Percentiles rank a stretch among this genome's conserved stretches.
These are phyloP conservation scores for Eulemur rufifrons DNA, from an alignment of 2,113 vertebrate genomes.

Conservation along the genomic window DNA sequence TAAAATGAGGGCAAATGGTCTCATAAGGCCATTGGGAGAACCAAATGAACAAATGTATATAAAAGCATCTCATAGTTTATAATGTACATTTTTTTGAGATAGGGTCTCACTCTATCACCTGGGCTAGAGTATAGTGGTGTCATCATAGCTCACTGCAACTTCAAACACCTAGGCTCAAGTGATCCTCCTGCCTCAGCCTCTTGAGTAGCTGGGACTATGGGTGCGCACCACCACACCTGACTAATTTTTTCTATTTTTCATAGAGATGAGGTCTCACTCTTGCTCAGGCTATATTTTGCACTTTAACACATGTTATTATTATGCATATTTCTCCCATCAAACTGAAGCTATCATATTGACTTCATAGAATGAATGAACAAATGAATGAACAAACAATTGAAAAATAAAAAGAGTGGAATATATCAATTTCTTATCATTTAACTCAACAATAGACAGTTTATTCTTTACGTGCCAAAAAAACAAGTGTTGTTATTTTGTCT, in stretches of 20 bases:
- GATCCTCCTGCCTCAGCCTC: too few species aligned
- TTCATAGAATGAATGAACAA: background rate
- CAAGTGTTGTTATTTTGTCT: background rate
- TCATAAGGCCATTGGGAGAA: background rate
- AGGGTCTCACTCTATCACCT: too few species aligned
- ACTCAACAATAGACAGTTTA: background rate
- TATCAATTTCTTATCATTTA: background rate
- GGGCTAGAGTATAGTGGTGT: too few species aligned
- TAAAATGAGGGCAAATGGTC: background rate
- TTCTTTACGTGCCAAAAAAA: background rate
- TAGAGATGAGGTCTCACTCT: too few species aligned
- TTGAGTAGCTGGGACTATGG: too few species aligned
- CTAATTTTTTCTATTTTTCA: too few species aligned
- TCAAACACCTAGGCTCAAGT: too few species aligned
- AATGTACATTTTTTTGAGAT: background rate
- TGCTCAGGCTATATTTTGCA: background rate
- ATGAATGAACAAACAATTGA: background rate
- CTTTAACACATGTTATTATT: background rate
- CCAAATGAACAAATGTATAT: background rate
- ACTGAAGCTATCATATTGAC: background rate
- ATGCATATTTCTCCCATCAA: background rate
- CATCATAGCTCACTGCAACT: too few species aligned
- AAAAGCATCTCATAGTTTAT: background rate
- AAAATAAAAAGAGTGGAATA: background rate
- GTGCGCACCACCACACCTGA: too few species aligned